Evolutionary conservation across 2,797 vertebrate species (phyloP).

Genomic region (Trachurus trachurus): DNA sequence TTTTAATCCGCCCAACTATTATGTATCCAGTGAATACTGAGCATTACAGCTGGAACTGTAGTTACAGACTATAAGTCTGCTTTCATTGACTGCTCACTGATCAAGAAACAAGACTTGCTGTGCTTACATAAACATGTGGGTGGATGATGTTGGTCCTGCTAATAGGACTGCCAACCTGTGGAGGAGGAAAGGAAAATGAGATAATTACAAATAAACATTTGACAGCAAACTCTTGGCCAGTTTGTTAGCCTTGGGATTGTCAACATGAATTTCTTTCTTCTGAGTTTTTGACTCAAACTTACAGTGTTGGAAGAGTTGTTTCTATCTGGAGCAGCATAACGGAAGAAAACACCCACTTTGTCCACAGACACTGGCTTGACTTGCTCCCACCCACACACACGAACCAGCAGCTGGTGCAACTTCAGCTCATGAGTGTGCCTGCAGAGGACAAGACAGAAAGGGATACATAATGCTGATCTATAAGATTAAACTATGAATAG

Average conservation of each 20-base stretch:
- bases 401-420: constrained; percentile 96
- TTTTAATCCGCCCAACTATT: neutral
- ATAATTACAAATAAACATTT: neutral
- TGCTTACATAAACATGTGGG: constrained; percentile 98
- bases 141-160: constrained; percentile 98
- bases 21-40: neutral
- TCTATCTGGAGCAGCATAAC: constrained; percentile 95
- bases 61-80: neutral
- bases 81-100: neutral
- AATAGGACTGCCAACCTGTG: constrained; percentile 95
- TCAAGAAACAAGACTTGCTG: neutral
- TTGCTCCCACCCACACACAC: constrained; percentile 97
- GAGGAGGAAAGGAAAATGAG: neutral
- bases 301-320: constrained; percentile 94
- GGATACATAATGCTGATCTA: neutral
- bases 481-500: neutral
- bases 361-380: constrained; percentile 98
- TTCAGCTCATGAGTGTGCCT: constrained; percentile 98
- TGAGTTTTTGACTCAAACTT: constrained; percentile 58
- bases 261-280: too few relatives aligned
- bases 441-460: constrained; percentile 7
- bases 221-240: neutral
- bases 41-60: neutral
- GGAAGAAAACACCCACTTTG: constrained; percentile 97
- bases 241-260: neutral